Evolutionary conservation across 2,113 vertebrate species (phyloP), one percentile per base, ranked within the genome.

Genomic region (Syngnathoides biaculeatus): DNA sequence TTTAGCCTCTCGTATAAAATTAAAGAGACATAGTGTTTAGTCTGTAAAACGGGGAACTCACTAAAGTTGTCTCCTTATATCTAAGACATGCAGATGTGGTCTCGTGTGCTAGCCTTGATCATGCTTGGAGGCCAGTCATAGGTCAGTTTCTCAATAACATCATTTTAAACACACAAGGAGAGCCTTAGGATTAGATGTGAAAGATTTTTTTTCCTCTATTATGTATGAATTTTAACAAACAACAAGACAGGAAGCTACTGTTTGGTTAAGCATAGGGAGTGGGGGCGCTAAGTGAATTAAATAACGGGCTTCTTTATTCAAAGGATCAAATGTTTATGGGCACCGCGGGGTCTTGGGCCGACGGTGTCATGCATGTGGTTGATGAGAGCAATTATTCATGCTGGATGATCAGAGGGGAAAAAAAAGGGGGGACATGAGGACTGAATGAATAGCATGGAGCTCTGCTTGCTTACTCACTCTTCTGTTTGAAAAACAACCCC

Each of bases 311-410:
- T 80, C 90, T 84, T 90, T 92, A 91, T 94, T 90, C 89, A 70
- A 81, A 73, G 86, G 92, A 92, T 92, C 91, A 93, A 93, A 94
- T 94, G 92, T 93, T 95, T 94, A 92, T 90, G 91, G 92, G 92
- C 93, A 93, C 93, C 88, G 86, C 84, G 78, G 82, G 92, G 93
- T 94, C 94, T 94, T 89, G 92, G 86, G 92, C 87, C 84, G 82
- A 70, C 67, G 81, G 91, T 92, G 91, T 93, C 88, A 85, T 89
- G 92, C 87, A 90, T 94, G 92, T 81, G 92, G 90, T 91, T 90
- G 89, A 91, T 84, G 86, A 92, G 90, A 92, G 93, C 88, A 92
- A 91, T 59, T 68, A 74, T 84, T 88, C 77, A 85, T 38, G 68
- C 73, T 79, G 26, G 40, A 92, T 93, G 89, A 89, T 92, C 90